These are phyloP conservation scores for Aspidapion aeneum DNA, from an alignment of 2,888 invertebrate species.

Conservation along the genomic window DNA sequence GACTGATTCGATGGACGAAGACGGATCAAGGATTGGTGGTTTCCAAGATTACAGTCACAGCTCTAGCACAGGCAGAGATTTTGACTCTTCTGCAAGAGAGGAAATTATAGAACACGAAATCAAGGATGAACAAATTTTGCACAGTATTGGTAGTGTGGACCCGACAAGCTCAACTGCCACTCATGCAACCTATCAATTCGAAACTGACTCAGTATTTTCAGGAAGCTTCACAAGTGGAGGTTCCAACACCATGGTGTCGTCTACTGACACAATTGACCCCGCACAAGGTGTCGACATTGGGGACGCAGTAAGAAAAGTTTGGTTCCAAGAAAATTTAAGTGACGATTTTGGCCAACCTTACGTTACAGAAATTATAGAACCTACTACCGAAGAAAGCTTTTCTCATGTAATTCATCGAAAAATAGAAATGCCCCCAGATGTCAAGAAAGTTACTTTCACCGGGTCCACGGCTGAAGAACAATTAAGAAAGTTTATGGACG, in stretches of 20 bases:
- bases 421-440: slow-evolving; percentile 52
- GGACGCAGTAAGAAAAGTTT: slow-evolving; percentile 47
- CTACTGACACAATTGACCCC: slow-evolving; percentile 66
- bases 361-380: slow-evolving; percentile 51
- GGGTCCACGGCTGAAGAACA: slow-evolving; percentile 53
- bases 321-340: slow-evolving; percentile 48
- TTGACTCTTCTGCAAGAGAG: slow-evolving; percentile 48
- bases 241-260: slow-evolving; percentile 81
- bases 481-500: slow-evolving; percentile 50
- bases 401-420: slow-evolving; percentile 50
- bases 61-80: slow-evolving; percentile 50
- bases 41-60: slow-evolving; percentile 46
- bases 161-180: slow-evolving; percentile 78
- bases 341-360: slow-evolving; percentile 45
- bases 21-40: slow-evolving; percentile 42
- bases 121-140: slow-evolving; percentile 55
- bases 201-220: slow-evolving; percentile 82
- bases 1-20: slow-evolving; percentile 52
- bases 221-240: slow-evolving; percentile 81
- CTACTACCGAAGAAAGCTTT: slow-evolving; percentile 47
- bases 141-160: slow-evolving; percentile 71
- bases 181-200: slow-evolving; percentile 79
- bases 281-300: slow-evolving; percentile 48
- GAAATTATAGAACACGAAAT: slow-evolving; percentile 24
- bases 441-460: slow-evolving; percentile 52